Evolutionary conservation across 2,888 invertebrate species (phyloP), one percentile per base, ranked within the genome.

Genomic region (Sinodicranocentrus sp.): DNA sequence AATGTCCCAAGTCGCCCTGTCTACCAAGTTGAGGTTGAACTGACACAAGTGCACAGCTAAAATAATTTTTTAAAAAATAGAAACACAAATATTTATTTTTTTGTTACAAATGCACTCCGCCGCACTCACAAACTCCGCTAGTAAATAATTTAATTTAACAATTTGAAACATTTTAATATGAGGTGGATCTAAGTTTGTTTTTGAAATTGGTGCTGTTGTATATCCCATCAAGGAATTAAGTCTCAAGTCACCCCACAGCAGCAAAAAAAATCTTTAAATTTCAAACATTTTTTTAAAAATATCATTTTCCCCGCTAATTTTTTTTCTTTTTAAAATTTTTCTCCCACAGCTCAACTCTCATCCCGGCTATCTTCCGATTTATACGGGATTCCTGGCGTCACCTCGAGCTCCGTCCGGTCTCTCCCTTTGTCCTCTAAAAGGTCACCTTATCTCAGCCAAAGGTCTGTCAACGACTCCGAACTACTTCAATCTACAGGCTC

Each of bases 1-100:
- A 65, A 67, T 77, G 87, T 87, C 87, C 87, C 87, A 87, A 86
- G 87, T 86, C 87, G 85, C 87, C 87, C 87, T 84, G 73, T 76
- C 57, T 57, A 1, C 25, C 48, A 48, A 48, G 48, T 48, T 48
- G 48, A n/a, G n/a, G 48, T 48, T 48, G n/a, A 48, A 48, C 15
- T 48, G 48, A 48, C 15, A 48, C 39, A 26, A 63, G 8, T 28
- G 8, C 57, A 57, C 57, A 57, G n/a, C n/a, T 33, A 6, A 33
- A 6, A 33, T 33, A 33, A 3, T 33, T 33, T 33, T n/a, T n/a
- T n/a, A n/a, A n/a, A n/a, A n/a, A n/a, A n/a, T 33, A 33, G 33
- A 33, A 33, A 33, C 33, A 33, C 65, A 39, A 33, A 25, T 33
- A 33, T 33, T 33, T 33, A 63, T 63, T 5, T n/a, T 63, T 63